A percentile compares a stretch with the other conserved stretches of the same genome.
phyloP scores from a whole-genome alignment of 2,888 invertebrate species.

The Agrotis puta region DNA sequence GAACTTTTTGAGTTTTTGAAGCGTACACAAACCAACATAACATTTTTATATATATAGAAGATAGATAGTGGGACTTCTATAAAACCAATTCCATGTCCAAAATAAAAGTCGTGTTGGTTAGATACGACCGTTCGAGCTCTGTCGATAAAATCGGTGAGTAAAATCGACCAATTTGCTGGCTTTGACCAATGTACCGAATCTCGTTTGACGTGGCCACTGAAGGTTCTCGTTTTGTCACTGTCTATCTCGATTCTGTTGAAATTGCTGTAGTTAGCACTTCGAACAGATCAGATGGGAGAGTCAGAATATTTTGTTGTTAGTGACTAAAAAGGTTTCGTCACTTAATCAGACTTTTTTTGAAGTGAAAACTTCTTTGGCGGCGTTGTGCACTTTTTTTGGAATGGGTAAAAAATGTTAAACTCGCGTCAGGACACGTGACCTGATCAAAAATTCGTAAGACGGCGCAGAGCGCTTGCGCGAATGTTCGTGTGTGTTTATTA shows the following conservation, averaged over 20 bases:
- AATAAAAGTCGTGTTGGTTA: slow-evolving; percentile 20
- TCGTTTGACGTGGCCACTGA: slow-evolving; percentile 22
- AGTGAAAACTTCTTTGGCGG: too few relatives aligned
- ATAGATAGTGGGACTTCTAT: slow-evolving; percentile 10
- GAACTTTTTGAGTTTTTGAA: too few relatives aligned
- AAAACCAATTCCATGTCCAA: accelerated
- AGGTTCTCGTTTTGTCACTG: neutral
- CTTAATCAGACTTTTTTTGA: too few relatives aligned
- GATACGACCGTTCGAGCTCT: slow-evolving; percentile 18
- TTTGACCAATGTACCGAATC: slow-evolving; percentile 48
- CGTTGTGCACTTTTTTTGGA: too few relatives aligned
- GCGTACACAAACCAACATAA: too few relatives aligned
- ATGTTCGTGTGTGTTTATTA: too few relatives aligned
- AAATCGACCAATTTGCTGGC: slow-evolving; percentile 54
- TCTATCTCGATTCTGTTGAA: slow-evolving; percentile 14
- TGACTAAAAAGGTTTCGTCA: too few relatives aligned
- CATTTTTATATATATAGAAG: too few relatives aligned
- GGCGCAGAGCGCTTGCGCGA: too few relatives aligned
- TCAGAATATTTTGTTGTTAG: neutral
- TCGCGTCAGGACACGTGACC: too few relatives aligned
- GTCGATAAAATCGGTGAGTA: slow-evolving; percentile 52
- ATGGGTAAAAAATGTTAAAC: too few relatives aligned
- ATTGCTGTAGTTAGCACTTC: neutral
- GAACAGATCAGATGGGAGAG: slow-evolving; percentile 1
- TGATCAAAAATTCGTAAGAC: too few relatives aligned